A percentile compares a stretch with the other conserved stretches of the same genome.
Evolutionary conservation across 2,113 vertebrate species (phyloP).

Genomic region (Ictalurus furcatus): DNA sequence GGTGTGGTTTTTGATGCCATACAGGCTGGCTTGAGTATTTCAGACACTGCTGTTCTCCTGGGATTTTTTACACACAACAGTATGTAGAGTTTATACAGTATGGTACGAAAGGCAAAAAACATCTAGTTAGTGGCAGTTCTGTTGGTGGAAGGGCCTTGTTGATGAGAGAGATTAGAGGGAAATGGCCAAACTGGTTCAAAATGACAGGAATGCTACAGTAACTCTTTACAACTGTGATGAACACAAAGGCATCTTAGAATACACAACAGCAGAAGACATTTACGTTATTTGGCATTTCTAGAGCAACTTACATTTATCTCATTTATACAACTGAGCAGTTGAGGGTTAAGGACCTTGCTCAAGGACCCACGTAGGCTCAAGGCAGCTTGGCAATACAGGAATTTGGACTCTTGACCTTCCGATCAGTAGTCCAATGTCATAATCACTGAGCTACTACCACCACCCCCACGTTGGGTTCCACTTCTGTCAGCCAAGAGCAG

Average conservation of each 20-base stretch:
- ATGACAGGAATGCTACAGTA: neutral
- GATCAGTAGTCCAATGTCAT: too few species aligned
- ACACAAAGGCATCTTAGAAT: neutral
- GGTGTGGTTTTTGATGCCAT: neutral
- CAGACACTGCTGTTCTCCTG: neutral
- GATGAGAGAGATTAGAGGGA: neutral
- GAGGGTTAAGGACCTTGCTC: too few species aligned
- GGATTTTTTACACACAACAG: neutral
- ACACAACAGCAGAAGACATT: neutral
- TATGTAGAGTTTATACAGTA: neutral
- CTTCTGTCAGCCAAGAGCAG: neutral
- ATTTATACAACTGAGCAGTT: too few species aligned
- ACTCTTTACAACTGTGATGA: neutral
- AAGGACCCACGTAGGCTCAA: too few species aligned
- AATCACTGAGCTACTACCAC: too few species aligned
- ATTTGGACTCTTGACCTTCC: too few species aligned
- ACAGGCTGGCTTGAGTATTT: neutral
- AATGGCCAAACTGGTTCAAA: neutral
- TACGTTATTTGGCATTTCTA: too few species aligned
- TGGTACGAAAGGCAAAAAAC: neutral
- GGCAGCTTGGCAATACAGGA: too few species aligned
- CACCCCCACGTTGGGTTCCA: neutral
- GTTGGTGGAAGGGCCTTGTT: neutral
- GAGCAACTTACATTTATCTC: too few species aligned
- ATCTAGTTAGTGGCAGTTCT: neutral